Base-by-base conservation (phyloP, 1,140 invertebrate genomes). In the Cydia strobilella region DNA sequence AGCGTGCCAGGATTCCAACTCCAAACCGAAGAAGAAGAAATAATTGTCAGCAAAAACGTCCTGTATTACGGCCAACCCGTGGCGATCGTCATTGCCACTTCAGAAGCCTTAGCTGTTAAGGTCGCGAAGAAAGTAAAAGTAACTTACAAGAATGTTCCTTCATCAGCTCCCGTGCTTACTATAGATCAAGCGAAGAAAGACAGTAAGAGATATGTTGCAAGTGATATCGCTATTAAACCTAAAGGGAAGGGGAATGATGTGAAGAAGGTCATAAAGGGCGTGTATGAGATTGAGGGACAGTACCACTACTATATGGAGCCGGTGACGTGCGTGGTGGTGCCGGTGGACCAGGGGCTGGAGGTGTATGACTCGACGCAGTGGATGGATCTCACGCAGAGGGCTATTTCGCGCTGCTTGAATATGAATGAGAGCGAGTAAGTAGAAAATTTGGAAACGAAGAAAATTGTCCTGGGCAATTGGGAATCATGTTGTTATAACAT, bases 11-110 rank as follows among this genome's bases (percentile, higher is more conserved):
- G 86, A 7, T 74, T 88, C 42, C 87, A 83, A 73, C 73, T 91
- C 1, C 72, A 86, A 72, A 78, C 74, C 3, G 90, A 93, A 75
- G 87, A 94, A 45, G 94, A 94, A 88, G 93, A 94, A 80, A 93
- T 95, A 59, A 90, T 95, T 66, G 94, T 93, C 45, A 83, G 86
- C 35, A 86, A 84, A 1, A 86, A 86, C 6, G 94, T 97, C 0
- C 83, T 92, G 27, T 96, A 94, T 83, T 95, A 96, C 63, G 96
- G 96, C 1, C 96, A 98, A 86, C 94, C 96, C 0, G 84, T 97
- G 2, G 97, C 96, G 0, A 90, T 98, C 6, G 89, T 98, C 0
- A 95, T 96, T 0, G 97, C 96, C 0, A 83, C 93, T 39, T 94
- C 91, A 48, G 93, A 95, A 77, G 89, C 93, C 20, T 79, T 95